A percentile compares a stretch with the other conserved stretches of the same genome.
phyloP scores from a whole-genome alignment of 2,113 vertebrate species.

The Probosciger aterrimus region DNA sequence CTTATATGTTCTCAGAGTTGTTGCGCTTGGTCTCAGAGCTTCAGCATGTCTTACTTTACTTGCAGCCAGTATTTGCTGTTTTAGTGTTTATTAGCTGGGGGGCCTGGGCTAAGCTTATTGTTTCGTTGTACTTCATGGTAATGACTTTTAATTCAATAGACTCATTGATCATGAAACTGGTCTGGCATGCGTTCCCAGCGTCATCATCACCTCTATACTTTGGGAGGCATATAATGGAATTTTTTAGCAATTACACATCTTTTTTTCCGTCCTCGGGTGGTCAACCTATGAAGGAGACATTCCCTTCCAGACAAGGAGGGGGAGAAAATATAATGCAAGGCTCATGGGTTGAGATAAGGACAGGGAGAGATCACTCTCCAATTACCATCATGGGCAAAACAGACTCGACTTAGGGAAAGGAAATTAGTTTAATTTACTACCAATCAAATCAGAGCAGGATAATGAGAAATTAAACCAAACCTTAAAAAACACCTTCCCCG shows the following conservation, averaged over 20 bases:
- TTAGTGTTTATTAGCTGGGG: background rate
- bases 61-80: background rate
- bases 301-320: background rate
- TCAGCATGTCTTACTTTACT: background rate
- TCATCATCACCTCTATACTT: background rate
- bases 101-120: background rate
- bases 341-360: background rate
- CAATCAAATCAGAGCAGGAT: background rate
- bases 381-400: background rate
- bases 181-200: background rate
- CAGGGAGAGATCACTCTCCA: background rate
- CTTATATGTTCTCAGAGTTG: background rate
- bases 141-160: background rate
- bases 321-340: background rate
- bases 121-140: background rate
- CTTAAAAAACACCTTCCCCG: background rate
- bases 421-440: background rate
- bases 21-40: background rate
- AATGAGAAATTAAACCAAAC: background rate
- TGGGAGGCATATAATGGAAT: background rate
- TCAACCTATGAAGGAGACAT: background rate
- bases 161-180: background rate
- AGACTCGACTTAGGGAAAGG: background rate
- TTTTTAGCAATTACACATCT: background rate
- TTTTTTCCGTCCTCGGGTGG: background rate